Percentiles rank a stretch among this genome's conserved stretches.
Conservation (phyloP, 2,113 vertebrate genomes). For the Paedocypris sp. region DNA sequence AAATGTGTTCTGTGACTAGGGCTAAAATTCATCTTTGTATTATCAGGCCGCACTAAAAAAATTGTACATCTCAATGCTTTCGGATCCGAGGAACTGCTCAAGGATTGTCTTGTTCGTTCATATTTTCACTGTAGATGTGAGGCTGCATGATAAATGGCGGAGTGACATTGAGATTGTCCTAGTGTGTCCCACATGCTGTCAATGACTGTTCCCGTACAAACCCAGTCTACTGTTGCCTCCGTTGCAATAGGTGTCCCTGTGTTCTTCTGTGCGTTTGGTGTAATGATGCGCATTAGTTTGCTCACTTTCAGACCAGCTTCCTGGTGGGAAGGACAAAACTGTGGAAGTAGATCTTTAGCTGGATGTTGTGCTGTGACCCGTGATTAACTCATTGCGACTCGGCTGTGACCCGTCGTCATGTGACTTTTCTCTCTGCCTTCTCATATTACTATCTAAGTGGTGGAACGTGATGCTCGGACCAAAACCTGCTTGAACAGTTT, state of each 20-base stretch:
- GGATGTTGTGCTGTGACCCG: neutral
- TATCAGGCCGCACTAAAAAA: too few species aligned
- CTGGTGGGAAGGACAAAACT: slow-evolving; percentile 3
- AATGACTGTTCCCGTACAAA: neutral
- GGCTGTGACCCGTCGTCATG: neutral
- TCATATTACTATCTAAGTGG: neutral
- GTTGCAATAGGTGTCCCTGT: neutral
- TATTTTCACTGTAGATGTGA: neutral
- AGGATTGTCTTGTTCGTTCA: too few species aligned
- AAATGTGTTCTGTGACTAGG: too few species aligned
- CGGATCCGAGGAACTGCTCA: too few species aligned
- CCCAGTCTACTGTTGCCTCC: neutral
- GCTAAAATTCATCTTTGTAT: too few species aligned
- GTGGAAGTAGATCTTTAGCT: neutral
- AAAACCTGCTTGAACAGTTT: too few species aligned
- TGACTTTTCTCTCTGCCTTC: neutral
- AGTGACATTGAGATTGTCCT: slow-evolving; percentile 35
- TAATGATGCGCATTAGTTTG: neutral
- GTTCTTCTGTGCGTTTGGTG: neutral
- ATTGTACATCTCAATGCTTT: too few species aligned
- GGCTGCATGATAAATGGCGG: slow-evolving; percentile 39
- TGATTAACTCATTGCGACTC: neutral
- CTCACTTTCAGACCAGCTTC: neutral
- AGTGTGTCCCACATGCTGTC: slow-evolving; percentile 30
- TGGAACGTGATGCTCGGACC: neutral